phyloP scores from a whole-genome alignment of 2,797 vertebrate species.

The Centroberyx gerrardi region DNA sequence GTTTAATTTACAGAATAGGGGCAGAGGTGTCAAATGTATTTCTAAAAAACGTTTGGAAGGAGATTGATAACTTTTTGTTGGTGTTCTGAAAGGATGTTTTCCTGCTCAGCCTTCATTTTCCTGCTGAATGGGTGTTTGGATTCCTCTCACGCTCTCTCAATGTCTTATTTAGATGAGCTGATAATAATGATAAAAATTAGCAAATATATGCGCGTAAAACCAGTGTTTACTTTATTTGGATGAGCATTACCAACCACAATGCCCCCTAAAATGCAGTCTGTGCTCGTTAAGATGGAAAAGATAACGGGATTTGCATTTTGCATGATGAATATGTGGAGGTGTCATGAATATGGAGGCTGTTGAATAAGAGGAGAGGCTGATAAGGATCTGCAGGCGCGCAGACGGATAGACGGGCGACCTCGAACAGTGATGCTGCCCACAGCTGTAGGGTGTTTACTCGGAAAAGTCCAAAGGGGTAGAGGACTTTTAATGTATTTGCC shows the following conservation, averaged over 20 bases:
- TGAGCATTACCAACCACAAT: not conserved
- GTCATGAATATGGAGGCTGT: slow-evolving; percentile 85
- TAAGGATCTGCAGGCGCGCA: slow-evolving; percentile 75
- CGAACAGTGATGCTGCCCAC: slow-evolving; percentile 58
- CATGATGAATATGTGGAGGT: slow-evolving; percentile 83
- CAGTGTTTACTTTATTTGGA: slow-evolving; percentile 6
- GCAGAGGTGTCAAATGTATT: slow-evolving; percentile 29
- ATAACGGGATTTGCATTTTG: slow-evolving; percentile 83
- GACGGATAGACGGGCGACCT: slow-evolving; percentile 58
- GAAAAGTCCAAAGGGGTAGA: slow-evolving; percentile 65
- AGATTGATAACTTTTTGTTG: slow-evolving; percentile 65
- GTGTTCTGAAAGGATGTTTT: slow-evolving; percentile 37
- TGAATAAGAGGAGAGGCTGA: slow-evolving; percentile 76
- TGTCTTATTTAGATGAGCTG: slow-evolving; percentile 54
- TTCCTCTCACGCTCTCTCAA: slow-evolving; percentile 20
- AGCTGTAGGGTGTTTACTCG: slow-evolving; percentile 65
- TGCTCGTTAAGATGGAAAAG: slow-evolving; percentile 59
- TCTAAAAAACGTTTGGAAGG: slow-evolving; percentile 29
- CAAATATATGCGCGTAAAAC: slow-evolving; percentile 6
- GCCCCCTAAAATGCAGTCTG: slow-evolving; percentile 32
- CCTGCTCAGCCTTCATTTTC: slow-evolving; percentile 12
- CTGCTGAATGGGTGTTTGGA: slow-evolving; percentile 22
- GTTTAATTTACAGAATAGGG: not conserved
- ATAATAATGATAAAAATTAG: slow-evolving; percentile 44
- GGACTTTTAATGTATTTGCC: slow-evolving; percentile 63